These are phyloP conservation scores for Pogonocichla stellata DNA, from an alignment of 2,113 vertebrate species.

Conservation along the genomic window DNA sequence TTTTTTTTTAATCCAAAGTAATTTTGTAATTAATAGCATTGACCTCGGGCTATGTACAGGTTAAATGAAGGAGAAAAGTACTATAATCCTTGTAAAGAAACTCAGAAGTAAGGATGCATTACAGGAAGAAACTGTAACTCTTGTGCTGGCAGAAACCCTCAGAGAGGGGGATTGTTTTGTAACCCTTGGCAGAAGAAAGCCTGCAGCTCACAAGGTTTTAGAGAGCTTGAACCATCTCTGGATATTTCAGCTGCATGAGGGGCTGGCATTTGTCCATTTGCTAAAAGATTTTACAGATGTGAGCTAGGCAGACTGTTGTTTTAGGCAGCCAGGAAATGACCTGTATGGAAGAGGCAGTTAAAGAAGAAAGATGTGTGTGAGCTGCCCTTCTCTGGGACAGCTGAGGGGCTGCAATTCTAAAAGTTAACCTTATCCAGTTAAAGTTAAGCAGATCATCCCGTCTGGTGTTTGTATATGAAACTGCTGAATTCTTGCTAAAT, in stretches of 20 bases:
- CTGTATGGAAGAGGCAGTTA: not conserved
- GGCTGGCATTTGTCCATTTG: not conserved
- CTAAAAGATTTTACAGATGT: conserved; percentile 47
- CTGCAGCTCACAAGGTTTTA: not conserved
- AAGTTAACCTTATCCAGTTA: not conserved
- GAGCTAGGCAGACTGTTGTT: conserved; percentile 37
- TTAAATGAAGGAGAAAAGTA: not conserved
- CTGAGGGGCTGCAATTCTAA: not conserved
- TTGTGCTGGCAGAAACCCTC: not conserved
- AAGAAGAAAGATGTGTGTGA: not conserved
- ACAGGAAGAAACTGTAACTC: not conserved
- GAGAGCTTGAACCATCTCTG: not conserved
- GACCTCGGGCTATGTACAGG: not conserved
- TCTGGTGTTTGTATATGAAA: not conserved
- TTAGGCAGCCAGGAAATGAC: conserved; percentile 52
- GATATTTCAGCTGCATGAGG: not conserved
- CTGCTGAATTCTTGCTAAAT: not conserved
- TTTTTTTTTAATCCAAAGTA: not conserved
- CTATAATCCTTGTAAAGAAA: not conserved
- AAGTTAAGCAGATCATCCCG: not conserved
- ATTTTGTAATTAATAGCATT: not conserved
- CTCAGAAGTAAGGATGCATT: not conserved
- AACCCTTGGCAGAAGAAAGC: not conserved
- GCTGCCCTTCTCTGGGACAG: not conserved
- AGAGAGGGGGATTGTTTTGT: not conserved